Base-by-base conservation (phyloP, 2,888 invertebrate genomes). In the Acanthosepion esculentum region DNA sequence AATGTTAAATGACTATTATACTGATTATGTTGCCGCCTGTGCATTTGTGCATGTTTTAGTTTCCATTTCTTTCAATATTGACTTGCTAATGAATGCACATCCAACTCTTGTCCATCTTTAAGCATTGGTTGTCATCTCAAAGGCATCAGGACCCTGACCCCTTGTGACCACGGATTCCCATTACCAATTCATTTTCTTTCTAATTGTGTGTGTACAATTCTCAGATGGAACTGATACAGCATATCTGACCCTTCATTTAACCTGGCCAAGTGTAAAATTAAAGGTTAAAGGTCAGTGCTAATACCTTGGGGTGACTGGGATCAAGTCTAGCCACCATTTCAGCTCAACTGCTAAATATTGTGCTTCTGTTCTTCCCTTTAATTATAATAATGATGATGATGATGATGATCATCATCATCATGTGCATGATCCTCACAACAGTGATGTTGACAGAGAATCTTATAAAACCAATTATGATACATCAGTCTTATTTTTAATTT, bases 121-220 rank as follows among this genome's bases (percentile, higher is more conserved):
- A 78, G 78, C 78, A 78, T 78, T 78, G 78, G 78, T 78, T 78
- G 78, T 78, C 78, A 78, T 78, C 78, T 15, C 15, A 78, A 78
- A 78, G 78, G 78, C 78, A 78, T 78, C 78, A 78, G 15, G 78
- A 78, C n/a, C 3, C 78, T 33, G n/a, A 78, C 78, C 78, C 33
- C n/a, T 78, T 78, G 78, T 78, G 78, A 78, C 78, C 78, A 33
- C 0, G n/a, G n/a, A 78, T 78, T 33, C 78, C n/a, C 78, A 78
- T 78, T 78, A 78, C n/a, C 78, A 78, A 78, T 78, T 78, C 78
- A 78, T 78, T 78, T 78, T 78, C 78, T n/a, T n/a, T n/a, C 78
- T 78, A 78, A 78, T 78, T 78, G 78, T 78, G 78, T 78, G 78
- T 78, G 78, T 78, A 78, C 78, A 78, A 78, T 5, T 78, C 78